phyloP scores from a whole-genome alignment of 2,888 invertebrate genomes.

The Tipula confusa region DNA sequence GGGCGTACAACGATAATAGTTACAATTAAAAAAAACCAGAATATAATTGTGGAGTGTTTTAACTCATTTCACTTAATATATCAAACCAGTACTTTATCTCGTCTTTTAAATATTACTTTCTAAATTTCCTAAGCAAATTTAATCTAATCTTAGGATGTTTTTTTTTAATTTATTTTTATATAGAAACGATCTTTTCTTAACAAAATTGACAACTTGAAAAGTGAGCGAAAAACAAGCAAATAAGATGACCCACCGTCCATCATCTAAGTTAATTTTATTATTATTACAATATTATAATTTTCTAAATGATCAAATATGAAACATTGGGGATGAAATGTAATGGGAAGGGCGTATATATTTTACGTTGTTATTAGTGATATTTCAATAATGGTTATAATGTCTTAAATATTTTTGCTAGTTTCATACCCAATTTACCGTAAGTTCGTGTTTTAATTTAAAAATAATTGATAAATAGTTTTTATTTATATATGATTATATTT shows the following conservation, averaged over 20 bases:
- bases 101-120: not conserved
- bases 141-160: not conserved
- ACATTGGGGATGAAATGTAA: not conserved
- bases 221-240: not conserved
- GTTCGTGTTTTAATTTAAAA: not conserved
- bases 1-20: too few relatives aligned
- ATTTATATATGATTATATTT: not conserved
- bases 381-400: not conserved
- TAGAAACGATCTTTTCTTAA: slow-evolving; percentile 8
- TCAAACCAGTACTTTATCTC: not conserved
- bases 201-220: not conserved
- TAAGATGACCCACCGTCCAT: slow-evolving; percentile 29
- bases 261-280: not conserved
- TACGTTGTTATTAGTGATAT: not conserved
- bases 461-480: not conserved
- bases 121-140: not conserved
- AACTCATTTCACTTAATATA: not conserved
- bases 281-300: not conserved
- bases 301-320: slow-evolving; percentile 4
- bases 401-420: too few relatives aligned
- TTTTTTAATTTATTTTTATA: not conserved
- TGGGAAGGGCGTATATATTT: not conserved
- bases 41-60: not conserved
- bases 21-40: not conserved
- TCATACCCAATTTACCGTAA: too few relatives aligned